Evolutionary conservation across 1,140 invertebrate species (phyloP).

Genomic region (Eubasilissa regina): DNA sequence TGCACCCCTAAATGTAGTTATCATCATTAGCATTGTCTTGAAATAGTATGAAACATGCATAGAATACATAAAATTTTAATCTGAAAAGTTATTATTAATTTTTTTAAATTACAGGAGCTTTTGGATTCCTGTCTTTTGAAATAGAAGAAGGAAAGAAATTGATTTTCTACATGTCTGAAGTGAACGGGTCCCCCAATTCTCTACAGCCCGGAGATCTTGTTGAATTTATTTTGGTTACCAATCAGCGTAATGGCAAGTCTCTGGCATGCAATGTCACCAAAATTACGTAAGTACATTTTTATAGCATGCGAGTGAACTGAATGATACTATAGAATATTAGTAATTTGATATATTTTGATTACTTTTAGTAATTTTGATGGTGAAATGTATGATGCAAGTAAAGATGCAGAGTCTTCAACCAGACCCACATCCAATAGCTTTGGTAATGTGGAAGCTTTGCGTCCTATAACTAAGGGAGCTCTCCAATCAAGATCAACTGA

Average conservation of each 20-base stretch:
- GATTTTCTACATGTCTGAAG: constrained; percentile 97
- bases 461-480: constrained; percentile 3
- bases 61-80: too few relatives aligned
- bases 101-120: constrained; percentile 76
- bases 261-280: constrained; percentile 95
- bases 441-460: not conserved
- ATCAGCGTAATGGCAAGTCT: constrained; percentile 94
- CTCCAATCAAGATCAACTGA: not conserved
- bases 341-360: too few relatives aligned
- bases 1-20: too few relatives aligned
- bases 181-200: constrained; percentile 84
- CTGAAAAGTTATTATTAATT: too few relatives aligned
- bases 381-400: constrained; percentile 46
- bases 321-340: too few relatives aligned
- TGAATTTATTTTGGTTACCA: constrained; percentile 96
- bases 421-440: not conserved
- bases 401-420: constrained; percentile 17
- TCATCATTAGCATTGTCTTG: too few relatives aligned
- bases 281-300: constrained; percentile 79
- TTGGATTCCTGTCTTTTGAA: constrained; percentile 94
- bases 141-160: constrained; percentile 94
- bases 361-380: constrained; percentile 34
- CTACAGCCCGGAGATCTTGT: constrained; percentile 93
- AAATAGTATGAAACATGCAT: too few relatives aligned
- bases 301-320: too few relatives aligned